Evolutionary conservation across 2,888 invertebrate species (phyloP), one percentile per base, ranked within the genome.

Genomic region (Cheilosia scutellata): DNA sequence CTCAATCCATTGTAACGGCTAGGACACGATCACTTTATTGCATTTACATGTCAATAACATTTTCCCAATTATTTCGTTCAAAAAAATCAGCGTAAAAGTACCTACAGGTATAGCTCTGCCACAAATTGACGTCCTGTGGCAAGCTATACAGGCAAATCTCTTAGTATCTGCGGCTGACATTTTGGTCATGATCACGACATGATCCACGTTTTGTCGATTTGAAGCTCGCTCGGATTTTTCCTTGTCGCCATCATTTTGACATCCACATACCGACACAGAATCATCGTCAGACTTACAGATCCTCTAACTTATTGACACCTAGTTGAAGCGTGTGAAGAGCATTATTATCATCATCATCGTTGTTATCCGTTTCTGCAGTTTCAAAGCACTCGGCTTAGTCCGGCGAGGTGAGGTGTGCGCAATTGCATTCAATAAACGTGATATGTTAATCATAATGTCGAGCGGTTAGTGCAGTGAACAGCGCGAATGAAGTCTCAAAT

Each of bases 401-500:
- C 25, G 49, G 20, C 2, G 11, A 4, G 27, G 44, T 9, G 66
- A n/a, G 42, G 74, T 70, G 62, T 51, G 37, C 40, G 53, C 71
- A 82, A 79, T 83, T 83, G 68, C 13, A 74, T 83, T 79, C 83
- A 83, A 68, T 74, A 79, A 90, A 91, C 91, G 91, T 91, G 91
- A 91, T 91, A 91, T 91, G 91, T 91, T 91, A 91, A 91, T 91
- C 91, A 90, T 89, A 89, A 89, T 89, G 89, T 89, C 88, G 89
- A 89, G 88, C 89, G 88, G 82, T 88, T 66, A 70, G 57, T 16
- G 47, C 57, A 47, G 51, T 31, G 16, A 47, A 44, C 33, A 49
- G 29, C 44, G 72, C 58, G 79, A 68, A 74, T 78, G 25, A 49
- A 80, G 80, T 58, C 71, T 49, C 72, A 27, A 86, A 86, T 65